These are phyloP conservation scores for Gymnorhina tibicen DNA, from an alignment of 2,113 vertebrate genomes.

Conservation along the genomic window DNA sequence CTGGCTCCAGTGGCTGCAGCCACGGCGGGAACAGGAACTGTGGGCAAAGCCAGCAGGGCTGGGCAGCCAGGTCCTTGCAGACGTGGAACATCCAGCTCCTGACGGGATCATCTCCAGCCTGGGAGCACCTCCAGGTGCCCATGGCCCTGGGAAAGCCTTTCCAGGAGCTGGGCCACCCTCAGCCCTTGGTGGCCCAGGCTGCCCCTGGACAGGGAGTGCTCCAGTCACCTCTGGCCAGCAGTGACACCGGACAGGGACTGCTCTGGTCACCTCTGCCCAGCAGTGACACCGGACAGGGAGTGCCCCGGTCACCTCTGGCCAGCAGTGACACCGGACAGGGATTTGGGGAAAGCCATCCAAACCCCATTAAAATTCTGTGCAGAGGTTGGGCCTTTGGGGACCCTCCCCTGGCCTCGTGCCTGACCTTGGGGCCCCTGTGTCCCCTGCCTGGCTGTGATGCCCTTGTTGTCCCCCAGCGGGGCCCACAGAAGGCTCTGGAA, in stretches of 20 bases:
- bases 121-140: background rate
- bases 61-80: background rate
- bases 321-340: background rate
- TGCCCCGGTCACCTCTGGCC: background rate
- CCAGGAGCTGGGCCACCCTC: background rate
- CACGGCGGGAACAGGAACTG: rapidly evolving
- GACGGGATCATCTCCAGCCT: background rate
- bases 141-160: rapidly evolving
- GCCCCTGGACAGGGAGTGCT: background rate
- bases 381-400: background rate
- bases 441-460: background rate
- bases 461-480: rapidly evolving
- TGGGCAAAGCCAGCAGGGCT: background rate
- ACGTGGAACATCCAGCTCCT: rapidly evolving
- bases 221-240: background rate
- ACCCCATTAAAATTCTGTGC: background rate
- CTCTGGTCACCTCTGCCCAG: rapidly evolving
- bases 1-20: background rate
- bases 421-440: background rate
- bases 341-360: background rate
- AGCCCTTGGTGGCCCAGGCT: background rate
- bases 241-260: background rate
- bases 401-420: background rate
- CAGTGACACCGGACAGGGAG: background rate
- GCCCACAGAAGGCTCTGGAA: background rate